Conservation (phyloP, 2,888 invertebrate species). For the Esperia sulphurella region DNA sequence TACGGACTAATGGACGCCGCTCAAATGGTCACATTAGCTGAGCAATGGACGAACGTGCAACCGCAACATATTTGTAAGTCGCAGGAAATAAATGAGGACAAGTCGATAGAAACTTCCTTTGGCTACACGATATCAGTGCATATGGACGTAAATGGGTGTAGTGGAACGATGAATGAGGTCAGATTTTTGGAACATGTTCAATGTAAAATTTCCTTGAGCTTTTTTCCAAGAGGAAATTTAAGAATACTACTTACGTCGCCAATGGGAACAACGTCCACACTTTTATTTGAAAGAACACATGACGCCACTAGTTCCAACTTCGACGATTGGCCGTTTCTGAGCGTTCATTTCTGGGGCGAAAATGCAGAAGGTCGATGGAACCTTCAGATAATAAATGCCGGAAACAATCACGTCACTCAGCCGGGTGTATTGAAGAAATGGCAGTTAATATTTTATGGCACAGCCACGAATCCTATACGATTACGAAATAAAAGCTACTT, state of each 20-base stretch:
- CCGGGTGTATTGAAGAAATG: conserved; percentile 94
- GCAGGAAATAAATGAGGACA: conserved; percentile 90
- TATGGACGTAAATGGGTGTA: conserved; percentile 95
- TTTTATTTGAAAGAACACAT: conserved; percentile 94
- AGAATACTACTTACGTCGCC: conserved; percentile 93
- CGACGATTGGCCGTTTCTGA: conserved; percentile 99
- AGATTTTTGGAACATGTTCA: conserved; percentile 98
- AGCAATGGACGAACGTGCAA: conserved; percentile 95
- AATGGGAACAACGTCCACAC: conserved; percentile 94
- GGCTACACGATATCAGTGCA: conserved; percentile 88
- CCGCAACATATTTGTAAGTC: conserved; percentile 97
- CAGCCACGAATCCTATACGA: conserved; percentile 90
- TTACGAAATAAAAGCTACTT: conserved; percentile 80
- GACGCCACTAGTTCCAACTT: conserved; percentile 96
- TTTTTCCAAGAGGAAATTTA: conserved; percentile 96
- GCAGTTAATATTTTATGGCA: conserved; percentile 98
- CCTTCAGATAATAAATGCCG: conserved; percentile 86
- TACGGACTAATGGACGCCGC: conserved; percentile 99
- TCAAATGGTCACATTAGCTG: conserved; percentile 93
- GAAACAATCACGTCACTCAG: conserved; percentile 89
- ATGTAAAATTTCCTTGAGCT: conserved; percentile 94
- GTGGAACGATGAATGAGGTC: conserved; percentile 91
- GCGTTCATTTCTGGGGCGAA: conserved; percentile 99
- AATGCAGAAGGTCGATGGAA: conserved; percentile 94
- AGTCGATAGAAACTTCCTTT: conserved; percentile 86